Evolutionary conservation across 2,113 vertebrate species (phyloP).

Genomic region (Oriolus oriolus): DNA sequence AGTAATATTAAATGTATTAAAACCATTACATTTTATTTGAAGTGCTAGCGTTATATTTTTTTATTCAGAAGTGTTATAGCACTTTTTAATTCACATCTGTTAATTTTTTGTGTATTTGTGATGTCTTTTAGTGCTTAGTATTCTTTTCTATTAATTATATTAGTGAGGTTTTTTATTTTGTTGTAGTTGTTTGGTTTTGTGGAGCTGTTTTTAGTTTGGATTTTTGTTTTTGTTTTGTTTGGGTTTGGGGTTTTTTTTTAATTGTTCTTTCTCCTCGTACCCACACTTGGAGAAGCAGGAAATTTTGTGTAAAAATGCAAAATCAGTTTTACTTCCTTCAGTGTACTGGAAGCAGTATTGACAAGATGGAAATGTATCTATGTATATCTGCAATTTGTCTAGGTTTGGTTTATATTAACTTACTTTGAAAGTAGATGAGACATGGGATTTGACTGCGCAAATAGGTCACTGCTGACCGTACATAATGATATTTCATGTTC

Average conservation of each 20-base stretch:
- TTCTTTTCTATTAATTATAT: not conserved
- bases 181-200: not conserved
- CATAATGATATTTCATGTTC: not conserved
- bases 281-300: not conserved
- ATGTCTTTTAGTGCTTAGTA: not conserved
- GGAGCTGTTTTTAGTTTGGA: not conserved
- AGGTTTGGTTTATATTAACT: not conserved
- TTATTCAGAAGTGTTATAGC: not conserved
- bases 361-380: not conserved
- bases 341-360: fast-evolving
- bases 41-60: not conserved
- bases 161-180: not conserved
- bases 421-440: not conserved
- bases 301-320: not conserved
- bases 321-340: not conserved
- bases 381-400: not conserved
- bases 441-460: not conserved
- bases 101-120: not conserved
- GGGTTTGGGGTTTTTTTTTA: not conserved
- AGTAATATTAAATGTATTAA: not conserved
- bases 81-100: not conserved
- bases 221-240: not conserved
- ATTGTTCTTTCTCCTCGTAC: not conserved
- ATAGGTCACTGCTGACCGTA: not conserved
- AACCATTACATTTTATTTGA: not conserved